Conservation (phyloP, 1,140 invertebrate genomes). For the Calliphora vicina region DNA sequence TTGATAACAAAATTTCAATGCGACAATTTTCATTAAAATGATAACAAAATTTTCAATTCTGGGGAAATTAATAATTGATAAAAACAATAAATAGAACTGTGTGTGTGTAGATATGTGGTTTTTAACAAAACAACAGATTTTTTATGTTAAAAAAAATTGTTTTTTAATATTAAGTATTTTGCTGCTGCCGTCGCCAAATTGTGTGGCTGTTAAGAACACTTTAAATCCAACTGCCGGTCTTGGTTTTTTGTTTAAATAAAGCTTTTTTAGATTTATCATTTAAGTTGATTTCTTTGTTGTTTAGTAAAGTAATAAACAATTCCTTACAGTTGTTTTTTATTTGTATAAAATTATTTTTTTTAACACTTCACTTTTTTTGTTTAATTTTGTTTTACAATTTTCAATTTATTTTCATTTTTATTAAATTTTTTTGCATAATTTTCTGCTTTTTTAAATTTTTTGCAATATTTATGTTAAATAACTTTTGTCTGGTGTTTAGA, state of each 20-base stretch:
- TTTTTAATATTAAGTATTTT: background rate
- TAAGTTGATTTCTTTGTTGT: background rate
- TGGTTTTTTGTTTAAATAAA: no score
- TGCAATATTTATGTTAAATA: no score
- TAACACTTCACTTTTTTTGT: no score
- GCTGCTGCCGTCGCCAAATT: background rate
- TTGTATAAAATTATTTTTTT: no score
- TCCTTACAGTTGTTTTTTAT: background rate
- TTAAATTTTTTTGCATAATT: no score
- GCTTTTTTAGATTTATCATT: background rate
- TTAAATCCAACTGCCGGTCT: no score
- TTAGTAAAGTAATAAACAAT: background rate
- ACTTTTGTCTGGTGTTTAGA: background rate
- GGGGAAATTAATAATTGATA: background rate
- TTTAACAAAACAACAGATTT: background rate
- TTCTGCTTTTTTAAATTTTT: no score
- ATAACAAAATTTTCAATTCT: background rate
- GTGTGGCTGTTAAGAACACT: background rate
- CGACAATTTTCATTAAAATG: background rate
- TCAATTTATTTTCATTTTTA: no score
- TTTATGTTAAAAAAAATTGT: background rate
- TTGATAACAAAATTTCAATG: background rate
- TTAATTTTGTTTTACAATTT: no score
- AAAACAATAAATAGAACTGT: background rate
- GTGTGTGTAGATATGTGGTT: background rate